Evolutionary conservation across 2,113 vertebrate species (phyloP).

Genomic region (Sprattus sprattus): DNA sequence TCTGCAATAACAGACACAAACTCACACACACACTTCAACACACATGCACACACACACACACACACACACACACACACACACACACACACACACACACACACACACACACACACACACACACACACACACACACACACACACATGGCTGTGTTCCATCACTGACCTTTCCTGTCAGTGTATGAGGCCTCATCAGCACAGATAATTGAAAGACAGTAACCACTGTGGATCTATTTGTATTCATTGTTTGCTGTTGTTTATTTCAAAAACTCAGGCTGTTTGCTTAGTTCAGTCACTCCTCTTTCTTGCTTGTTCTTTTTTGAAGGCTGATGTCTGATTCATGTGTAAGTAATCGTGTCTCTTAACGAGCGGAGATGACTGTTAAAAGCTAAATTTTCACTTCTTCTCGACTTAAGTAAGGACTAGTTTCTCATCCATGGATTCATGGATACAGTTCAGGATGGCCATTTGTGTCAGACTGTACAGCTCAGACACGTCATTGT

Average conservation of each 20-base stretch:
- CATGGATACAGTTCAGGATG: not conserved
- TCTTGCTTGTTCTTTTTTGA: not conserved
- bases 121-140: not conserved
- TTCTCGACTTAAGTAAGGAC: no score
- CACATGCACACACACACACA: not conserved
- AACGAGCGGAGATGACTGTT: not conserved
- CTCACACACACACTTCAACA: not conserved
- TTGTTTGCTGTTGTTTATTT: not conserved
- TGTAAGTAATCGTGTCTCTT: not conserved
- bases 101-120: not conserved
- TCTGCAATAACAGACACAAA: not conserved
- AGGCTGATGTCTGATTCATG: not conserved
- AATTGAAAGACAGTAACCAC: not conserved
- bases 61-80: no score
- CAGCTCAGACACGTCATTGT: not conserved
- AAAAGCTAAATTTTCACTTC: not conserved
- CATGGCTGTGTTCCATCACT: not conserved
- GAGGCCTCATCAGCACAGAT: not conserved
- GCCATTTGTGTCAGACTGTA: not conserved
- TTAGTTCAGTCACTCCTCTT: not conserved
- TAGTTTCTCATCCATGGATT: no score
- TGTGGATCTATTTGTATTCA: not conserved
- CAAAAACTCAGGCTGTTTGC: not conserved
- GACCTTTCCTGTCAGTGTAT: not conserved
- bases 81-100: no score